Percentiles rank a stretch among this genome's conserved stretches.
phyloP scores from a whole-genome alignment of 2,113 vertebrate genomes.

The Rhinichthys klamathensis region DNA sequence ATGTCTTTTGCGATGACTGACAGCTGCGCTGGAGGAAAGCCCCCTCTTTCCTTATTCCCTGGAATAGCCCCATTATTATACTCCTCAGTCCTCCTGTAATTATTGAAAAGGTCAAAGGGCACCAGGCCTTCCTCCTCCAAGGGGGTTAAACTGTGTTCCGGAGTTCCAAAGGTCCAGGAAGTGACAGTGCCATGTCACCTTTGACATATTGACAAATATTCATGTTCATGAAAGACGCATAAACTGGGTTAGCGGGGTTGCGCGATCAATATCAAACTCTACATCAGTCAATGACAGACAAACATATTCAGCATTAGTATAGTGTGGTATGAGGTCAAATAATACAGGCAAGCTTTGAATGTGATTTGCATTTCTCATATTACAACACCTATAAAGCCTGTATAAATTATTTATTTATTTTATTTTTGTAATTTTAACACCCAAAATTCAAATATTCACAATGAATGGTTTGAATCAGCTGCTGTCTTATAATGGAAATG shows the following conservation, averaged over 20 bases:
- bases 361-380: conserved; percentile 4
- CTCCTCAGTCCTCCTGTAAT: conserved; percentile 71
- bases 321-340: not conserved
- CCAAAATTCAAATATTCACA: not conserved
- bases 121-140: conserved; percentile 71
- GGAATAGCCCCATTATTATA: conserved; percentile 53
- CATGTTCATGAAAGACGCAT: conserved; percentile 32
- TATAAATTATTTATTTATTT: not conserved
- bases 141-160: conserved; percentile 67
- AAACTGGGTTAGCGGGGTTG: not conserved
- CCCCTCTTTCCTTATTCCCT: conserved; percentile 4
- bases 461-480: not conserved
- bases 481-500: not conserved
- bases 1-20: conserved; percentile 25
- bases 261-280: conserved; percentile 29
- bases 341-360: not conserved
- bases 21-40: not conserved
- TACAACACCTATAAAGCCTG: conserved; percentile 6
- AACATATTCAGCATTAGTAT: not conserved
- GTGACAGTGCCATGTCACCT: conserved; percentile 43
- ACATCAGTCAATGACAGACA: not conserved
- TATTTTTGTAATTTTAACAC: conserved; percentile 17
- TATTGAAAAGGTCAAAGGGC: conserved; percentile 78
- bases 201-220: conserved; percentile 49
- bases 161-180: conserved; percentile 66